Base-by-base conservation (phyloP, 1,140 invertebrate species). In the Aphelinus certus region DNA sequence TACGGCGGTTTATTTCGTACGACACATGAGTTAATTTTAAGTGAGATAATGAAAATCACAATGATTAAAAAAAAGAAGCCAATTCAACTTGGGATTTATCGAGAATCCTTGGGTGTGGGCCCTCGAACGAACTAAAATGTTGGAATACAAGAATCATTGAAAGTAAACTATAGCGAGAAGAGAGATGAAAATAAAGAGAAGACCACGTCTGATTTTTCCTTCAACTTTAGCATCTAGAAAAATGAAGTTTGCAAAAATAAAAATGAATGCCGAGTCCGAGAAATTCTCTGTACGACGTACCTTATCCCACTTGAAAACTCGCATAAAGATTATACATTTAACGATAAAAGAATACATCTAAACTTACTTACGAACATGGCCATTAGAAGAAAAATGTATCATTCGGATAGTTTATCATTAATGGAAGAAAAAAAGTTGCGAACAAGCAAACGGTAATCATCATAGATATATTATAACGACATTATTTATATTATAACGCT, bases 401-500 rank as follows among this genome's bases (percentile, higher is more conserved):
- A 85, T 86, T 86, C 81, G 82, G 78, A 87, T 86, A 87, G 84
- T 87, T 85, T 86, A 86, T 86, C 84, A 86, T 83, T 82, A 85
- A 85, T 80, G 79, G 70, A 72, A 71, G 46, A 69, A 60, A 4
- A 49, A 69, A 49, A 69, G 58, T 49, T 69, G 26, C 47, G 49
- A 60, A 3, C 49, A 71, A 63, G 60, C 69, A 83, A 83, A 84
- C 81, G 83, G 82, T 86, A 86, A 86, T 84, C 82, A 87, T 86
- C 82, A 87, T 86, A 86, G 82, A 80, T 86, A 86, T 86, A 87
- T 86, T 85, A 83, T 83, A 86, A 86, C 83, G 80, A 85, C 83
- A 86, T 86, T 85, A 87, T 87, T 87, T 87, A 84, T 86, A 86
- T 86, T 86, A 85, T 87, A 85, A 86, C 78, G 81, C 83, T 86